These are phyloP conservation scores for Noturus placidus DNA, from an alignment of 2,113 vertebrate genomes.

Conservation along the genomic window DNA sequence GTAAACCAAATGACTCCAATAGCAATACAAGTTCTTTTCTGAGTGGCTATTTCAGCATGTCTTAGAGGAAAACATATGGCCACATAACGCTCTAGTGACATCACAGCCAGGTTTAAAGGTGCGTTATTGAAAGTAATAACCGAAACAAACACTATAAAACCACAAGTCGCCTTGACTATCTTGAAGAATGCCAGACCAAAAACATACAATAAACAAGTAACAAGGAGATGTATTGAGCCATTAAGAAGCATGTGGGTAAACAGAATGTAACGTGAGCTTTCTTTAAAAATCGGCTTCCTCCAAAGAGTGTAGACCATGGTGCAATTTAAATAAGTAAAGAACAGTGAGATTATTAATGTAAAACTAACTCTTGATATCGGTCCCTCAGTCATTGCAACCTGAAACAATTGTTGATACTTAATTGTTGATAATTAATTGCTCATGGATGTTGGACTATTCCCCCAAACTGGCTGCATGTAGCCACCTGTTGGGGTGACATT, in stretches of 20 bases:
- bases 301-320: conserved; percentile 44
- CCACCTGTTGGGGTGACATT: no score
- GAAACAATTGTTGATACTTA: conserved; percentile 4
- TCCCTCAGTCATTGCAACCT: background rate
- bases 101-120: conserved; percentile 54
- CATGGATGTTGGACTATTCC: no score
- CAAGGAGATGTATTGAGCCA: conserved; percentile 17
- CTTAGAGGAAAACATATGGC: conserved; percentile 53
- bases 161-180: background rate
- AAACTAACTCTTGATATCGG: background rate
- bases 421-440: no score
- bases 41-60: conserved; percentile 46
- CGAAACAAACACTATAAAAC: conserved; percentile 24
- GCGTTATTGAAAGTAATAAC: conserved; percentile 34
- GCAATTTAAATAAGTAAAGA: conserved; percentile 46
- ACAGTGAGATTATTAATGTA: background rate
- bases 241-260: conserved; percentile 51
- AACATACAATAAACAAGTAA: background rate
- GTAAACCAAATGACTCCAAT: conserved; percentile 47
- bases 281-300: conserved; percentile 42
- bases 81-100: conserved; percentile 56
- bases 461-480: no score
- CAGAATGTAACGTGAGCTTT: conserved; percentile 47
- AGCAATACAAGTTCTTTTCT: conserved; percentile 38
- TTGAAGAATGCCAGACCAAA: background rate